Base-by-base conservation (phyloP, 2,113 vertebrate species). In the Odocoileus virginianus region DNA sequence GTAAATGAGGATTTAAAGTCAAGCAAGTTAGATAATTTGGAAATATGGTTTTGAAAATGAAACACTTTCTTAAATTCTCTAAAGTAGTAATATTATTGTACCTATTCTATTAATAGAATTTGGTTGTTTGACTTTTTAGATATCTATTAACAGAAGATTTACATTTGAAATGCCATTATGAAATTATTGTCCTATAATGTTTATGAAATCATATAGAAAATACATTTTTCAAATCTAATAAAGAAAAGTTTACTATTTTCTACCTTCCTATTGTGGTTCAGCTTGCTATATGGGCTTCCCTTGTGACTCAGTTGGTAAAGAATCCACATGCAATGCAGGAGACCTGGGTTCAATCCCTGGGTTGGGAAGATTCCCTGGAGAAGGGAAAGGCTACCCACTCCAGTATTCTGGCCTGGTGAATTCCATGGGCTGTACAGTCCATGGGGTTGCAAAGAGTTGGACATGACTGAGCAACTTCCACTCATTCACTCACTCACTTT, bases 111-210 rank as follows among this genome's bases (percentile, higher is more conserved):
- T 74, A 27, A 74, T 25, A 87, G 25, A 94, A 84, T 71, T 54
- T 95, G 36, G 27, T 92, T 81, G n/a, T 60, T 40, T 83, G 43
- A 74, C 23, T 91, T 86, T 74, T 5, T 52, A 83, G 55, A 61
- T 47, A 9, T 61, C 87, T 89, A 89, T 52, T 89, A 55, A 94
- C 89, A 55, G 74, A 54, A 60, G 61, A 82, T 71, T 81, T 55
- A 91, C 8, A 87, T 17, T 87, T 43, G 12, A 83, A 91, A 50
- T 36, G 5, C 3, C 40, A 52, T 76, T 74, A 85, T 94, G 33
- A 90, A 85, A 64, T 86, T 93, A 78, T 86, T 87, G 11, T 45
- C 23, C 21, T 91, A 50, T 9, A 43, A 88, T 74, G 13, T 58
- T 88, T 58, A 64, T 64, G n/a, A 95, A 88, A 91, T 64, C 15